Evolutionary conservation across 2,113 vertebrate genomes (phyloP).

Genomic region (Stegostoma tigrinum): DNA sequence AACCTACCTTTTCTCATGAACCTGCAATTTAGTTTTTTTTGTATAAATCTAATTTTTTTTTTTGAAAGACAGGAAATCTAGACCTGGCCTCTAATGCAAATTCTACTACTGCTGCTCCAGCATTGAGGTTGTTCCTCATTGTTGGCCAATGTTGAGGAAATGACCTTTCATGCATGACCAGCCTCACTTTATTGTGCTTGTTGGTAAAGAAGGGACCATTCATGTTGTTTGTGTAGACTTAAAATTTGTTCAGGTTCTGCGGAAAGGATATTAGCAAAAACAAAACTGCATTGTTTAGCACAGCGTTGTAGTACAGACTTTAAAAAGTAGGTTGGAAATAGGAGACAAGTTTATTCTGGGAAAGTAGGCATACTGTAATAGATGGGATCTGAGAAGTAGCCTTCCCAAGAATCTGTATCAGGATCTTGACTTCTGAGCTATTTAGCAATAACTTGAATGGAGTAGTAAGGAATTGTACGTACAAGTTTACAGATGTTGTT

Average conservation of each 20-base stretch:
- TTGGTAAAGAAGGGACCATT: background rate
- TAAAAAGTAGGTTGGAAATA: background rate
- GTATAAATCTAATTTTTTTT: background rate
- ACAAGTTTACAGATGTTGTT: background rate
- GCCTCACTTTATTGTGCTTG: background rate
- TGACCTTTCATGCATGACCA: background rate
- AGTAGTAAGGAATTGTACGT: background rate
- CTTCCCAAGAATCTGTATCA: background rate
- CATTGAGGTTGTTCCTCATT: background rate
- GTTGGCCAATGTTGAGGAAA: background rate
- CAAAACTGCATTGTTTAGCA: background rate
- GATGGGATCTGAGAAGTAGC: background rate
- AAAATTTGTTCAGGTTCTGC: background rate
- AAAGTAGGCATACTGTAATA: background rate
- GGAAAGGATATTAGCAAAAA: background rate
- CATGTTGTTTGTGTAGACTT: background rate
- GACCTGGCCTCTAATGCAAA: background rate
- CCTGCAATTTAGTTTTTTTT: background rate
- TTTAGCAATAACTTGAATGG: background rate
- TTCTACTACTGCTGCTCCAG: background rate
- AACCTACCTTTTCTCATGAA: background rate
- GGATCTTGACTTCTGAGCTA: background rate
- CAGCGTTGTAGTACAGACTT: background rate
- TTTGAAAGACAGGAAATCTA: background rate
- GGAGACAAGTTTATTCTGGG: background rate